Conservation (phyloP, 2,797 vertebrate genomes). For the Acanthiza pusilla region DNA sequence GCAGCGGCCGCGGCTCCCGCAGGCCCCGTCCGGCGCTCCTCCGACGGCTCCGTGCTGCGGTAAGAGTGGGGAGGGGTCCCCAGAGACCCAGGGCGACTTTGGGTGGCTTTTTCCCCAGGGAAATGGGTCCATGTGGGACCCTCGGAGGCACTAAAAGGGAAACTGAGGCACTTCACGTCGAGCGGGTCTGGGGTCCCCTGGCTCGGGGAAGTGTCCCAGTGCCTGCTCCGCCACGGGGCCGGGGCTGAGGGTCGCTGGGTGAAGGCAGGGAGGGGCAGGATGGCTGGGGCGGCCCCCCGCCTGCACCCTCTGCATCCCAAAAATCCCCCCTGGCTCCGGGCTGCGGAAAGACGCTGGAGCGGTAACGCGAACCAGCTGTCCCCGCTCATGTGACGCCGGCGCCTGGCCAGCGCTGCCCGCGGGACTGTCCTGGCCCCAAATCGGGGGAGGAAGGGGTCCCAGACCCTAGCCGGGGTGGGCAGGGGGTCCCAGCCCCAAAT, state of each 20-base stretch:
- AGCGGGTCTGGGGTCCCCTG: neutral
- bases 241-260: neutral
- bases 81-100: accelerated
- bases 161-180: neutral
- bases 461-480: too few species aligned
- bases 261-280: neutral
- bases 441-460: neutral
- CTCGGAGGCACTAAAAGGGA: neutral
- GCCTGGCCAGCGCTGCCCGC: accelerated
- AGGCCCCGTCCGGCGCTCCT: neutral
- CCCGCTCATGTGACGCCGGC: neutral
- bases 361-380: neutral
- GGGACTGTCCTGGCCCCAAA: neutral
- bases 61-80: neutral
- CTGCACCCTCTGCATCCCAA: neutral
- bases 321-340: neutral
- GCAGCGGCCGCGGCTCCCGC: neutral
- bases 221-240: neutral
- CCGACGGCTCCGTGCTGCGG: neutral
- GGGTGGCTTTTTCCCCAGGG: neutral
- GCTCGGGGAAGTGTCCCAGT: neutral
- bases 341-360: neutral
- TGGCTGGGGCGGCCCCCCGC: accelerated
- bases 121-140: accelerated
- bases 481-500: neutral